Conservation (phyloP, 2,113 vertebrate species). For the Climacteris rufus region DNA sequence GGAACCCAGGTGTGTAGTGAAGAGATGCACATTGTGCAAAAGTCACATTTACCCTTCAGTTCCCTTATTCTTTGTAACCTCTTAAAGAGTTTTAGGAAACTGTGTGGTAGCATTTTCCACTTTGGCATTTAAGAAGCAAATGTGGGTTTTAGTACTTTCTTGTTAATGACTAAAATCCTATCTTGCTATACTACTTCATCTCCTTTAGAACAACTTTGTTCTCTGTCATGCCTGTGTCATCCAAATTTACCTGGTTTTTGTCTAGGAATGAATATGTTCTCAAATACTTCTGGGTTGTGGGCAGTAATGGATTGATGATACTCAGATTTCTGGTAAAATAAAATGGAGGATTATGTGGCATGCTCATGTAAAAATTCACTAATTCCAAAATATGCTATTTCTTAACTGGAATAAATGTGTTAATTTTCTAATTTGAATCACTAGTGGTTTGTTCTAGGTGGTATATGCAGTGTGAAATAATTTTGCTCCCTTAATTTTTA, state of each 20-base stretch:
- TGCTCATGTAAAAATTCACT: neutral
- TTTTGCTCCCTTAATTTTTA: conserved; percentile 31
- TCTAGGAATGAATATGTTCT: neutral
- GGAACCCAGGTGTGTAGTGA: neutral
- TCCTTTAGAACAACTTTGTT: neutral
- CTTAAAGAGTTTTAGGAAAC: neutral
- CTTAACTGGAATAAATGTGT: neutral
- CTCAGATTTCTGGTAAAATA: neutral
- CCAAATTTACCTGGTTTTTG: neutral
- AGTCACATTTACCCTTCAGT: neutral
- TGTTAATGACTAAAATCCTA: neutral
- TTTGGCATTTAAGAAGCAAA: neutral
- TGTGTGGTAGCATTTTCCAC: neutral
- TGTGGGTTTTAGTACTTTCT: neutral
- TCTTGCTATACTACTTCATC: neutral
- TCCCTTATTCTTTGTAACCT: neutral
- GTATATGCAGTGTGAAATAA: neutral
- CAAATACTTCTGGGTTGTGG: neutral
- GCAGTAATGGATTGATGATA: neutral
- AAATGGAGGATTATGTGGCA: neutral
- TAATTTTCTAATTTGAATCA: neutral
- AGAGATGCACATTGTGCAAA: neutral
- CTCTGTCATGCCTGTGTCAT: neutral
- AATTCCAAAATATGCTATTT: neutral
- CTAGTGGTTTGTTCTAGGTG: neutral